Base-by-base conservation (phyloP, 2,888 invertebrate species). In the Patella ulyssiponensis region DNA sequence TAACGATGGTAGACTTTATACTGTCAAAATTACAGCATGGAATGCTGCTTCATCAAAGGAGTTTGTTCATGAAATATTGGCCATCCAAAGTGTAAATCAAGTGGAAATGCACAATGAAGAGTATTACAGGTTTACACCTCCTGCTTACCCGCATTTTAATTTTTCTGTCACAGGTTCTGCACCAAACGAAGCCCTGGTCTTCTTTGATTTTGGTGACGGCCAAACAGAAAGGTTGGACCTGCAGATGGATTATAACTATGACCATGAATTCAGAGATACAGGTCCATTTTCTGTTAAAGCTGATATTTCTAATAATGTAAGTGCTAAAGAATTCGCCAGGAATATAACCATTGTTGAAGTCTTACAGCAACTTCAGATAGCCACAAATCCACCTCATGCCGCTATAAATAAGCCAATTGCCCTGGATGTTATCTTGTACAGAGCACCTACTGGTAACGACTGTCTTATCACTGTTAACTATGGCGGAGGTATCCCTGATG, bases 161-260 rank as follows among this genome's bases (percentile, higher is more conserved):
- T 84, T 83, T 70, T 54, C 58, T 14, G 78, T 58, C 74, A 71
- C 51, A 69, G 69, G 78, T 11, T n/a, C 75, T 12, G 64, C 75
- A 27, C 88, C 88, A 1, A 86, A 85, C 44, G 84, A 79, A 20
- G 87, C 88, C 14, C 80, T 27, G 1, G 80, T 84, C 14, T 54
- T 64, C 0, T 77, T 89, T 20, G 76, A 84, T 73, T 88, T 84
- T 79, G 88, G 86, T 17, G 86, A 88, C 76, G 80, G 74, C 12
- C 52, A 73, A 15, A 70, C 71, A n/a, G 15, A 17, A 1, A 54
- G 76, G 1, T 44, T 53, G 5, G 20, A 23, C 0, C 80, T 83
- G 1, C 23, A 27, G 17, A 73, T 81, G 27, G 69, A 74, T 72
- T 72, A 27, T 1, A 54, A 79, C 33, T 83, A 80, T 70, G 12